A percentile compares a stretch with the other conserved stretches of the same genome.
These are phyloP conservation scores for Pachypeltis micranthus DNA, from an alignment of 1,140 invertebrate species.

Conservation along the genomic window DNA sequence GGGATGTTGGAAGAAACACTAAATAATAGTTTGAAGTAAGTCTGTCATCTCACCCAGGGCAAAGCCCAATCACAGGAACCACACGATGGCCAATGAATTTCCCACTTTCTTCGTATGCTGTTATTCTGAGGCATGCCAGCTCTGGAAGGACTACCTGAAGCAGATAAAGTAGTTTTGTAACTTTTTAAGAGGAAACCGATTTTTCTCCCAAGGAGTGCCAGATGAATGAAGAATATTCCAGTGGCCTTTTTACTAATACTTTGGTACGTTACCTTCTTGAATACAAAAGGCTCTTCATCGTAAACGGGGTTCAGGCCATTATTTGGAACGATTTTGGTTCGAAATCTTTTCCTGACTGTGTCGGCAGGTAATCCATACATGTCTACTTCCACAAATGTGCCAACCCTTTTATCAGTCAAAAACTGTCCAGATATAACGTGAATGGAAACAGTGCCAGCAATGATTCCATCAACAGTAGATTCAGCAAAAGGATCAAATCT, in stretches of 20 bases:
- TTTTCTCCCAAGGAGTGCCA: too few species aligned
- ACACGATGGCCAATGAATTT: constrained; percentile 92
- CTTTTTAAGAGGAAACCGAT: background rate
- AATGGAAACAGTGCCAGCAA: constrained; percentile 90
- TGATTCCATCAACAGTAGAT: constrained; percentile 97
- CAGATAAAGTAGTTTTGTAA: background rate
- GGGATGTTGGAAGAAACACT: too few species aligned
- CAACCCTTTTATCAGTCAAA: constrained; percentile 86
- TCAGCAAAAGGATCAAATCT: constrained; percentile 97
- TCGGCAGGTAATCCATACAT: constrained; percentile 98
- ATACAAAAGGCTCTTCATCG: constrained; percentile 91
- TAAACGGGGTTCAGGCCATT: constrained; percentile 96
- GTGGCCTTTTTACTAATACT: too few species aligned
- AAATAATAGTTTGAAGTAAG: too few species aligned
- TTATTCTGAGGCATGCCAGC: constrained; percentile 85
- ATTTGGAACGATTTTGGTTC: constrained; percentile 82
- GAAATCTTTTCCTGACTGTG: constrained; percentile 88
- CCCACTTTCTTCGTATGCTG: constrained; percentile 92
- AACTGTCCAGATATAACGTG: constrained; percentile 85
- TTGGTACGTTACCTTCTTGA: constrained; percentile 94
- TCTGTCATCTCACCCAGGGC: constrained; percentile 64
- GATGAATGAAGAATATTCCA: too few species aligned
- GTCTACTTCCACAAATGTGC: constrained; percentile 97
- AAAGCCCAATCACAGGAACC: constrained; percentile 86
- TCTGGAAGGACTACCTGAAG: constrained; percentile 93